Percentiles rank a stretch among this genome's conserved stretches.
phyloP scores from a whole-genome alignment of 2,113 vertebrate species.

The Ptyas mucosa region DNA sequence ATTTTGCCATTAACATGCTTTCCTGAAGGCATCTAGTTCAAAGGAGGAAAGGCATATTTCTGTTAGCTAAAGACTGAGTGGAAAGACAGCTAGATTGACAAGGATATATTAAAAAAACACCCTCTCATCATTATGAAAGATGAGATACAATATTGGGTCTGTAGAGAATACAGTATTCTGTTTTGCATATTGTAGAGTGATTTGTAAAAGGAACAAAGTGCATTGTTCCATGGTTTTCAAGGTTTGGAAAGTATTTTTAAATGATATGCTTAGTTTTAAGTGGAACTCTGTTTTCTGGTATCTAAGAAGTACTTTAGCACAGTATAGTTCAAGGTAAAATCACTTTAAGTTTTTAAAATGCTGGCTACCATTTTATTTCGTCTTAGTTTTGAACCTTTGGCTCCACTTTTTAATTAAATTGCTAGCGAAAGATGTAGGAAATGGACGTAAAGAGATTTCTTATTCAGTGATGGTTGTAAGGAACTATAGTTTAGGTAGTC shows the following conservation, averaged over 20 bases:
- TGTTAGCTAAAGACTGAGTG: constrained; percentile 36
- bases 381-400: constrained; percentile 25
- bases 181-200: constrained; percentile 35
- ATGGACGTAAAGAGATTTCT: constrained; percentile 5
- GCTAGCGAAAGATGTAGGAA: background rate
- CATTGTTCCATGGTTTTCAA: background rate
- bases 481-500: background rate
- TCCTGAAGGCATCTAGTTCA: constrained; percentile 32
- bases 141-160: constrained; percentile 20
- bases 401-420: constrained; percentile 18
- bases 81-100: constrained; percentile 15
- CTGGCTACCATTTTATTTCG: background rate
- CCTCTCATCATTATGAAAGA: background rate
- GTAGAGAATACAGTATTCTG: constrained; percentile 7
- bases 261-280: constrained; percentile 32
- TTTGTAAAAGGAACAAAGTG: background rate
- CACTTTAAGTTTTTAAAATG: background rate
- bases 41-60: constrained; percentile 1
- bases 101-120: constrained; percentile 4
- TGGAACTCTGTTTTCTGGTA: constrained; percentile 25
- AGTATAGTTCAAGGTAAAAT: background rate
- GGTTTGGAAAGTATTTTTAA: constrained; percentile 13
- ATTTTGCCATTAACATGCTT: constrained; percentile 31
- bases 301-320: background rate
- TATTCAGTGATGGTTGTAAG: constrained; percentile 13